Evolutionary conservation across 2,888 invertebrate genomes (phyloP).

Genomic region (Elegia similella): DNA sequence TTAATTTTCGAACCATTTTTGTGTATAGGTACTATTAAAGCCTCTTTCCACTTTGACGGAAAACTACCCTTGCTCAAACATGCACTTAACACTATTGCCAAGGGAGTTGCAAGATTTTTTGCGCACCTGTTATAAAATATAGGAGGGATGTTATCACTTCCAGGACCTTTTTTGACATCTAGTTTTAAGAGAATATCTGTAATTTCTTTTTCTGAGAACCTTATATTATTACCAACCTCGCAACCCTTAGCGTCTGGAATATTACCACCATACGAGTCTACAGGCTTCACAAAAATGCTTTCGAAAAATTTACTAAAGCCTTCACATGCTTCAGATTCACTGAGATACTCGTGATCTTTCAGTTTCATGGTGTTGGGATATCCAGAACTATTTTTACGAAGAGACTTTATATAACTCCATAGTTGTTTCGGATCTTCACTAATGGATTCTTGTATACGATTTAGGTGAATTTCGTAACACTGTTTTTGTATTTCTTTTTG

Average conservation of each 20-base stretch:
- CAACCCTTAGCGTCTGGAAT: background rate
- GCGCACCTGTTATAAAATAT: background rate
- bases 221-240: background rate
- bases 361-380: background rate
- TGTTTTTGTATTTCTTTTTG: constrained; percentile 1
- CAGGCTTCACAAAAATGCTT: constrained; percentile 1
- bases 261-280: background rate
- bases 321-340: background rate
- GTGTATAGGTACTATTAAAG: background rate
- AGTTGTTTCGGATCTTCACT: background rate
- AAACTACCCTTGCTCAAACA: background rate
- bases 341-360: background rate
- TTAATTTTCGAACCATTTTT: no score
- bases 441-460: background rate
- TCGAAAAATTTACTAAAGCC: constrained; percentile 13
- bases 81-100: background rate
- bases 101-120: background rate
- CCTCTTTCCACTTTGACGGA: background rate
- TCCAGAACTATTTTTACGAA: background rate
- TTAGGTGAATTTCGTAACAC: constrained; percentile 11
- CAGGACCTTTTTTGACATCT: background rate
- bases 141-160: constrained; percentile 2
- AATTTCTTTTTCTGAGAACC: background rate
- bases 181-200: background rate
- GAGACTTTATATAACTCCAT: background rate